Conservation (phyloP, 2,888 invertebrate genomes). For the Cantharis rustica region DNA sequence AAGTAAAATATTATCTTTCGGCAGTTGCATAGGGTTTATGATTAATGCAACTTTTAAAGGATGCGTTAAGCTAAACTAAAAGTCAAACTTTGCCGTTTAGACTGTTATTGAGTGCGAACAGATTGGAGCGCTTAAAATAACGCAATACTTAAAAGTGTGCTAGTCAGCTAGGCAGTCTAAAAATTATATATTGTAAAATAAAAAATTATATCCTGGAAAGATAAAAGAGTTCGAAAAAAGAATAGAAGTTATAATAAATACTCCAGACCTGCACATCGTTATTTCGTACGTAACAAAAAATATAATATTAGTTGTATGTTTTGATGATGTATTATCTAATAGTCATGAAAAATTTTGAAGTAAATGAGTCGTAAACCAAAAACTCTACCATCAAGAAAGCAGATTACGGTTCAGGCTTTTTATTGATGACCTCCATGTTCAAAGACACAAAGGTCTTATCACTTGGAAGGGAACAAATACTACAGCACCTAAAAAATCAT, state of each 20-base stretch:
- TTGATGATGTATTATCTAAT: constrained; percentile 21
- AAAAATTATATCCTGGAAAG: not conserved
- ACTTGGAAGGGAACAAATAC: constrained; percentile 54
- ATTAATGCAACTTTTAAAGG: constrained; percentile 46
- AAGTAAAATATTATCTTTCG: not conserved
- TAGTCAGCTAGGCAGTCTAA: not conserved
- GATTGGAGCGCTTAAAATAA: not conserved
- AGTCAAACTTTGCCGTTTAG: not conserved
- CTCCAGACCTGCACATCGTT: constrained; percentile 8
- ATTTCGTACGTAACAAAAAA: constrained; percentile 19
- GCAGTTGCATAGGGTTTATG: constrained; percentile 34
- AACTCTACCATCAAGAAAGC: constrained; percentile 52
- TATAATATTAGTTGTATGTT: constrained; percentile 26
- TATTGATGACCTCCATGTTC: constrained; percentile 56
- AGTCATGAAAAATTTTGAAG: constrained; percentile 37
- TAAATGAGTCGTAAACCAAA: constrained; percentile 56
- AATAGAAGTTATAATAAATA: not conserved
- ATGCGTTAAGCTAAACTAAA: constrained; percentile 19
- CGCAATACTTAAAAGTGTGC: not conserved
- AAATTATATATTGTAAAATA: not conserved
- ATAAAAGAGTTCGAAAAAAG: not conserved
- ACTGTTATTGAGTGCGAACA: not conserved
- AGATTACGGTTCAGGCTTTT: constrained; percentile 53
- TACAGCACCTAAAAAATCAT: constrained; percentile 52
- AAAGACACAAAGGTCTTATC: constrained; percentile 57